Evolutionary conservation across 35 echinoderm and acorn worm species (phyloP).

Genomic region (Holothuria glaberrima): DNA sequence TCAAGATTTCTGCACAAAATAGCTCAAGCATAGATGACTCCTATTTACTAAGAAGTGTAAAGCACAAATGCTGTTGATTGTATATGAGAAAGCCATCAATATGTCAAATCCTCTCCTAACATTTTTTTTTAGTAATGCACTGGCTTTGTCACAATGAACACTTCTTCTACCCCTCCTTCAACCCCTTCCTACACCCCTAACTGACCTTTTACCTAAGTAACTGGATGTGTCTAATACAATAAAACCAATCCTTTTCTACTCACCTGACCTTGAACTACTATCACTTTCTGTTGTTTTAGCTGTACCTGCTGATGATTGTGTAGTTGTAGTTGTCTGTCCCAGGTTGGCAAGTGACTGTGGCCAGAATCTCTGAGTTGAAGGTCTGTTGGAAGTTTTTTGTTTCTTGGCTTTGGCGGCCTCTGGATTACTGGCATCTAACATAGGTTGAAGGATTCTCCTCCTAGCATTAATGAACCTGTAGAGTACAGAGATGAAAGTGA

Average conservation of each 20-base stretch:
- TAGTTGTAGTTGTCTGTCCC: slow-evolving; percentile 60
- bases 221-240: too few species aligned
- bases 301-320: slow-evolving; percentile 48
- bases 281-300: slow-evolving; percentile 11
- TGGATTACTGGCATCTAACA: slow-evolving; percentile 98
- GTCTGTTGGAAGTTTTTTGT: slow-evolving; percentile 91
- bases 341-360: slow-evolving; percentile 94
- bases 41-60: too few species aligned
- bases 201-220: too few species aligned
- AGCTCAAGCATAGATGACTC: too few species aligned
- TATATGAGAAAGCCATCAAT: too few species aligned
- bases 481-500: neutral
- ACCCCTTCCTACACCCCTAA: too few species aligned
- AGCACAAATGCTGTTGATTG: too few species aligned
- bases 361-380: slow-evolving; percentile 98
- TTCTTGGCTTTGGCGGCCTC: slow-evolving; percentile 97
- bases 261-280: slow-evolving; percentile 46
- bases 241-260: neutral
- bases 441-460: slow-evolving; percentile 96
- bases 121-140: too few species aligned
- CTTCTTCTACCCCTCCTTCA: too few species aligned
- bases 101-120: too few species aligned
- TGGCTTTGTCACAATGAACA: too few species aligned
- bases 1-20: too few species aligned
- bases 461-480: slow-evolving; percentile 99